Percentiles rank a stretch among this genome's conserved stretches.
These are phyloP conservation scores for Emydoidea blandingii DNA, from an alignment of 2,797 vertebrate genomes.

Conservation along the genomic window DNA sequence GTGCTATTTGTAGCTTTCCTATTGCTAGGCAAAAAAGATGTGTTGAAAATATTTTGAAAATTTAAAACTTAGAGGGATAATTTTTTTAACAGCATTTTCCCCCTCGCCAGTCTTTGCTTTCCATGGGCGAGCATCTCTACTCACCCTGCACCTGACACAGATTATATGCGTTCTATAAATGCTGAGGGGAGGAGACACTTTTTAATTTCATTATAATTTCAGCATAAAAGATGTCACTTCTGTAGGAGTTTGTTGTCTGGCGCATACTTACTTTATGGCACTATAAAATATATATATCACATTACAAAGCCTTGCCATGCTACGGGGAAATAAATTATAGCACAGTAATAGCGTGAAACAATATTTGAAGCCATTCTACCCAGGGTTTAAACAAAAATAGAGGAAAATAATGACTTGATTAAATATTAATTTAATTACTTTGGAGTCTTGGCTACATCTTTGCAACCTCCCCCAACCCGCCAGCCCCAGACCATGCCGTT, in stretches of 20 bases:
- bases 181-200: slow-evolving; percentile 44
- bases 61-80: rapidly evolving
- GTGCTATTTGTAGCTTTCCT: rapidly evolving
- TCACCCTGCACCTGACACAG: background rate
- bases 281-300: slow-evolving; percentile 59
- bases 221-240: slow-evolving; percentile 72
- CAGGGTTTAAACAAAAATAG: slow-evolving; percentile 50
- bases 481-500: background rate
- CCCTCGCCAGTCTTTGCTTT: background rate
- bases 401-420: slow-evolving; percentile 56
- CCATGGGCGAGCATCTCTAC: background rate
- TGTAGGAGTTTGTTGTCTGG: slow-evolving; percentile 54
- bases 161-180: slow-evolving; percentile 26
- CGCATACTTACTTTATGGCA: slow-evolving; percentile 58
- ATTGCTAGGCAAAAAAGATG: background rate
- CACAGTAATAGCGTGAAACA: slow-evolving; percentile 65
- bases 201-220: slow-evolving; percentile 75
- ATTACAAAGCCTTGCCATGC: slow-evolving; percentile 53
- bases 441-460: background rate
- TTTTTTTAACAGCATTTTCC: background rate
- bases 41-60: background rate
- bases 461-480: background rate
- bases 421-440: slow-evolving; percentile 46
- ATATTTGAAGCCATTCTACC: slow-evolving; percentile 62
- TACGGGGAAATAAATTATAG: slow-evolving; percentile 71